A percentile compares a stretch with the other conserved stretches of the same genome.
Evolutionary conservation across 2,113 vertebrate genomes (phyloP).

Genomic region (Ramphastos sulfuratus): DNA sequence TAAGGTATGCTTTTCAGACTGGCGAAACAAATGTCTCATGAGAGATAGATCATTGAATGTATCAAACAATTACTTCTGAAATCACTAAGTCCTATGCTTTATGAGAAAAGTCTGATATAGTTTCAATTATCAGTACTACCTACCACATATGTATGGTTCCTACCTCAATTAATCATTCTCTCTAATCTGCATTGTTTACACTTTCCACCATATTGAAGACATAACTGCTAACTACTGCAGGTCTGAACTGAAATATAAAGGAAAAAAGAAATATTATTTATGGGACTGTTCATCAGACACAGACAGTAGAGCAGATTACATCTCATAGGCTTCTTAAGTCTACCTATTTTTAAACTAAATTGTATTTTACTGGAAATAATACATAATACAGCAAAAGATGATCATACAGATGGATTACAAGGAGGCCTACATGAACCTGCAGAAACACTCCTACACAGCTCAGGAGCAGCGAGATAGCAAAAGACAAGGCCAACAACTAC

Average conservation of each 20-base stretch:
- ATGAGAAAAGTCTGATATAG: constrained; percentile 50
- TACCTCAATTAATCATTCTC: constrained; percentile 31
- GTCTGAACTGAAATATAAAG: constrained; percentile 31
- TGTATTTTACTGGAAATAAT: constrained; percentile 65
- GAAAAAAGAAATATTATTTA: constrained; percentile 68
- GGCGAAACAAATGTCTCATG: constrained; percentile 25
- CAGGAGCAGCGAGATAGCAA: not conserved
- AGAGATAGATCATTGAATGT: constrained; percentile 47
- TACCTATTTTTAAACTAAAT: constrained; percentile 70
- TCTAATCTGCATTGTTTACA: constrained; percentile 44
- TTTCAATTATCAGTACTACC: constrained; percentile 36
- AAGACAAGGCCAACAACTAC: not conserved
- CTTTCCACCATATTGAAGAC: constrained; percentile 43
- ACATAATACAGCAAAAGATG: constrained; percentile 5
- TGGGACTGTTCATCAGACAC: constrained; percentile 44
- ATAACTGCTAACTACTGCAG: constrained; percentile 50
- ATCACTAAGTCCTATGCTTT: constrained; percentile 26
- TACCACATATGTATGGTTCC: not conserved
- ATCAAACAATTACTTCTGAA: constrained; percentile 49
- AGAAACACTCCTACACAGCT: constrained; percentile 44
- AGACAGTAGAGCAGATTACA: constrained; percentile 60
- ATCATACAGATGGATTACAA: constrained; percentile 62
- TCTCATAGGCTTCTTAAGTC: constrained; percentile 24
- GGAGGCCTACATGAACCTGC: constrained; percentile 49
- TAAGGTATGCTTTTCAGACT: constrained; percentile 47